These are phyloP conservation scores for Campylorhamphus procurvoides DNA, from an alignment of 2,113 vertebrate species.

Conservation along the genomic window DNA sequence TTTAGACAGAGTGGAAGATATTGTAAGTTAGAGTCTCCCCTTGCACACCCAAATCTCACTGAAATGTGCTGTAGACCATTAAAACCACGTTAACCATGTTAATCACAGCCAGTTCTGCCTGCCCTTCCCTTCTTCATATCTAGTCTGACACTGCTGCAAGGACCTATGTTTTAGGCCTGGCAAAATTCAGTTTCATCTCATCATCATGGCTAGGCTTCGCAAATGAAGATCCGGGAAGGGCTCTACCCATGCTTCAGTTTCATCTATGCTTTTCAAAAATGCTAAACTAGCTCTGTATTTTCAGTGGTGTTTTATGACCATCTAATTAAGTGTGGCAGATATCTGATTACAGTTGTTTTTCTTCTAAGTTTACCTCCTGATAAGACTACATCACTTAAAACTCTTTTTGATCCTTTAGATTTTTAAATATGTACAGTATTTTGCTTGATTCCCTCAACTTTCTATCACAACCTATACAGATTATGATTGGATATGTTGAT, in stretches of 20 bases:
- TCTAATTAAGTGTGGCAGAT: not conserved
- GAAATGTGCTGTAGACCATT: not conserved
- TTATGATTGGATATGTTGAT: not conserved
- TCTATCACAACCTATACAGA: not conserved
- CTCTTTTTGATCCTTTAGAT: not conserved
- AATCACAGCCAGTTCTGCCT: not conserved
- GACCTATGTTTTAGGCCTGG: not conserved
- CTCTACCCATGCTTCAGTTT: not conserved
- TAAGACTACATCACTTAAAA: not conserved
- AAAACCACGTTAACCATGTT: not conserved
- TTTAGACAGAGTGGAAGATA: not conserved
- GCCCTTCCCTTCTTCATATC: not conserved
- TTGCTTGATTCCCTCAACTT: not conserved
- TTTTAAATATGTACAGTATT: not conserved
- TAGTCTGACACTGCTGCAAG: not conserved
- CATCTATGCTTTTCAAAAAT: not conserved
- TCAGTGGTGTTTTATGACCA: not conserved
- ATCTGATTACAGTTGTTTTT: not conserved
- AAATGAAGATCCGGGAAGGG: too few relatives aligned
- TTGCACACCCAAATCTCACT: not conserved
- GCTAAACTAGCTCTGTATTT: not conserved
- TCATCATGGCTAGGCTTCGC: too few relatives aligned
- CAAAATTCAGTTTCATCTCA: not conserved
- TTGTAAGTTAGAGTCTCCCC: not conserved
- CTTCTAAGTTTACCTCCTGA: not conserved